Evolutionary conservation across 2,888 invertebrate species (phyloP), one percentile per base, ranked within the genome.

Genomic region (Cephus pulcher): DNA sequence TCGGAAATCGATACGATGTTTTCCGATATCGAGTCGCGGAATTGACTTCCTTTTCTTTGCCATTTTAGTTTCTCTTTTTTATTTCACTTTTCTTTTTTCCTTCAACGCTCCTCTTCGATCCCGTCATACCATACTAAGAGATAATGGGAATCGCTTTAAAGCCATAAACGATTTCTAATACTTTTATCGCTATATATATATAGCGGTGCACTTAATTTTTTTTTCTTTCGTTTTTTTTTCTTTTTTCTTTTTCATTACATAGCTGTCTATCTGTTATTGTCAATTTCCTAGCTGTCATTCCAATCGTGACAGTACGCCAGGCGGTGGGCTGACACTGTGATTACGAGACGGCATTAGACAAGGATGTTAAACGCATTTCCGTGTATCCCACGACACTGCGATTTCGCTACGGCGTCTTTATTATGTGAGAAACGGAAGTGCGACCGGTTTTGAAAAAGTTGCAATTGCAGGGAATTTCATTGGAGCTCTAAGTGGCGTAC

Each of bases 1-100:
- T 82, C 79, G 80, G 80, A 80, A 82, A 82, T 79, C 80, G 76
- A 74, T 78, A 35, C 80, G 78, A 34, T 74, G 56, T 56, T 56
- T 56, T 56, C 56, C 56, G 56, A 56, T 56, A 56, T 56, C 56
- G 56, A 56, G 56, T 56, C 56, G 23, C 23, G 56, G 23, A 56
- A 23, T 56, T 23, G 56, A 23, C 56, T 56, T 56, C 56, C 23
- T 56, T 56, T 56, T 56, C 23, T 56, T 56, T 23, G 56, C 56
- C 23, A 56, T 56, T 56, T 56, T 56, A 56, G 56, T 23, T 23
- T 40, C 9, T 23, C 23, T 23, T 23, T 56, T 56, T 56, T 56
- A 23, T 6, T 56, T 56, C 9, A 6, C 2, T 56, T 40, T 15
- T 15, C n/a, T 40, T 23, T 23, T 56, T 56, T 9, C 2, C 56